Percentiles rank a stretch among this genome's conserved stretches.
Conservation (phyloP, 2,797 vertebrate species). For the Momotus momota region DNA sequence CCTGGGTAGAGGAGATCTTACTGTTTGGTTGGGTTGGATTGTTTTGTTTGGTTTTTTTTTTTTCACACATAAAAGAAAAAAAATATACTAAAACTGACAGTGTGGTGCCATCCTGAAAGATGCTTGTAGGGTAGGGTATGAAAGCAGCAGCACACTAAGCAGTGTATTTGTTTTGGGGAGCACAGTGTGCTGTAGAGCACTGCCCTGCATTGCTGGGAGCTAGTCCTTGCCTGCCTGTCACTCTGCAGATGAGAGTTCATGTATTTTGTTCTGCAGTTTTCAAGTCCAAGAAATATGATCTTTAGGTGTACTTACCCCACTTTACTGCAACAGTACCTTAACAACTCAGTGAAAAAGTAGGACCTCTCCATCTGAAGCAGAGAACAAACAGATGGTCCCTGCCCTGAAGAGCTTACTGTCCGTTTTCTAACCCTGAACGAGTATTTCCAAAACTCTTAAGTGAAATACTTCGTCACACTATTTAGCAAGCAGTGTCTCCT, state of each 20-base stretch:
- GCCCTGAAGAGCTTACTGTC: constrained; percentile 8
- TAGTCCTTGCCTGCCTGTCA: neutral
- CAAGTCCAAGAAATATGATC: neutral
- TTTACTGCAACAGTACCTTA: neutral
- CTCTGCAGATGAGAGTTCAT: neutral
- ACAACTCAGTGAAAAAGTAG: neutral
- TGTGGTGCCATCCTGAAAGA: neutral
- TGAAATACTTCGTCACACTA: neutral
- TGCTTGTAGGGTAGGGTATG: neutral
- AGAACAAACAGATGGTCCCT: constrained; percentile 33
- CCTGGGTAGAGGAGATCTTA: neutral
- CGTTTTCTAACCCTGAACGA: neutral
- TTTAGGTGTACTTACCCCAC: neutral
- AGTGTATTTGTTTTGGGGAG: neutral
- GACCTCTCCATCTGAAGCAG: neutral
- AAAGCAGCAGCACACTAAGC: neutral
- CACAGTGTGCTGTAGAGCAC: neutral
- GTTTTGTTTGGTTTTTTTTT: neutral
- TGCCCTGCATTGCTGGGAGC: neutral
- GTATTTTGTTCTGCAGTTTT: neutral
- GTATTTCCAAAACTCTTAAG: neutral
- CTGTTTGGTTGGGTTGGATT: neutral
- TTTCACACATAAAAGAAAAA: neutral
- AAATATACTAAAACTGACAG: neutral
- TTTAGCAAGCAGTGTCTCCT: neutral